These are phyloP conservation scores for Boloria euphrosyne DNA, from an alignment of 2,888 invertebrate species.

Conservation along the genomic window DNA sequence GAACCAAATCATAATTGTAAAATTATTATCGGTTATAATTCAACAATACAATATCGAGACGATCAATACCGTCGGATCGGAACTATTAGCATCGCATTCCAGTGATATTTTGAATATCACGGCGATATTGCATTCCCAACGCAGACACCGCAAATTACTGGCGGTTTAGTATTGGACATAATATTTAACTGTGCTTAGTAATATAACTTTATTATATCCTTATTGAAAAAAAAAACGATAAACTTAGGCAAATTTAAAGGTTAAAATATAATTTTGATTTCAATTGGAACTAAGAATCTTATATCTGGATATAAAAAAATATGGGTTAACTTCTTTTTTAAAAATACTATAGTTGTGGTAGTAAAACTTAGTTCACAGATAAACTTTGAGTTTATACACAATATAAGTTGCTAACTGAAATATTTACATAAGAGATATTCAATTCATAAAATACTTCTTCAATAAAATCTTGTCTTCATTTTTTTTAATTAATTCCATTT, in stretches of 20 bases:
- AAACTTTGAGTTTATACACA: no score
- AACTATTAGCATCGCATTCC: constrained; percentile 37
- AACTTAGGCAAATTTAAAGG: no score
- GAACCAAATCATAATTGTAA: not conserved
- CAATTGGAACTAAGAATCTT: no score
- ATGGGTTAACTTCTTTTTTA: no score
- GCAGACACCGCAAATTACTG: constrained; percentile 43
- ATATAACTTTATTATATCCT: no score
- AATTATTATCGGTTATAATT: constrained; percentile 14
- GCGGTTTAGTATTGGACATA: constrained; percentile 29
- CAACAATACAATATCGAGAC: constrained; percentile 6
- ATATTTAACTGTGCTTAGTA: constrained; percentile 22
- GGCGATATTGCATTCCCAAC: constrained; percentile 51
- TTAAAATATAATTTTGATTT: no score
- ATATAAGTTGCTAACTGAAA: no score
- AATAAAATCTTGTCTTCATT: not conserved
- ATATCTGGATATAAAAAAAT: no score
- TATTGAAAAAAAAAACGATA: no score
- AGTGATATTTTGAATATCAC: constrained; percentile 49
- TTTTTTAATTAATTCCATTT: constrained; percentile 31
- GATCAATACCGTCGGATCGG: constrained; percentile 19
- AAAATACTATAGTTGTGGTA: no score
- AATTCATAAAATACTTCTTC: not conserved
- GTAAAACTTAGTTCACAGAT: no score
- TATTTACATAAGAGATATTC: no score